Evolutionary conservation across 1,140 invertebrate species (phyloP), one percentile per base, ranked within the genome.

Genomic region (Drosophila parvula): DNA sequence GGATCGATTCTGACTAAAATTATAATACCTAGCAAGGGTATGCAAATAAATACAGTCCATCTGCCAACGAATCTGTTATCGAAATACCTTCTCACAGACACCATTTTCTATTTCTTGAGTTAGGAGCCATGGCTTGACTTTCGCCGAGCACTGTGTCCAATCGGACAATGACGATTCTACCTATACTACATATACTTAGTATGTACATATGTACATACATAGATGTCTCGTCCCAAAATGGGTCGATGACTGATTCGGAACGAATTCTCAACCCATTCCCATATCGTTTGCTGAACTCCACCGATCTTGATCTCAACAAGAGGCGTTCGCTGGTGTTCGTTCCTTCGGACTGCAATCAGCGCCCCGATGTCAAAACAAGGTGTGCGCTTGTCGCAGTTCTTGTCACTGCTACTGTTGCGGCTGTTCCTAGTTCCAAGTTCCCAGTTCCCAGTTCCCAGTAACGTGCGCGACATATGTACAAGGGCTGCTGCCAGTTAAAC

Each of bases 391-490:
- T 71, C 36, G 18, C 27, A 27, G 22, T 22, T 40, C 38, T 71
- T 73, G 69, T 73, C 34, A n/a, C 36, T 7, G 80, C 81, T 83
- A 82, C 70, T 83, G 71, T 55, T 51, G 30, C 40, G 41, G 48
- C 28, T 76, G 59, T 40, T 56, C 5, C 28, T 10, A 32, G 40
- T 28, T 32, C 4, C 34, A 41, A 36, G 8, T 59, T 32, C 4
- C 34, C 45, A 36, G 59, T 40, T 56, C 5, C 28, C 7, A 32
- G 40, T 28, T 32, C 4, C 34, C 45, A 36, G 8, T 59, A 22
- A 6, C 65, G 38, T 32, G 56, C 12, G 40, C 0, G n/a, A 41
- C 40, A 41, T 16, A 22, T 22, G 22, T 22, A 9, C 40, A 40
- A 10, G 53, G 36, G 45, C 27, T 68, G 47, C 30, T 68, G 63